Conservation (phyloP, 2,113 vertebrate genomes). For the Neodon shergylaensis region DNA sequence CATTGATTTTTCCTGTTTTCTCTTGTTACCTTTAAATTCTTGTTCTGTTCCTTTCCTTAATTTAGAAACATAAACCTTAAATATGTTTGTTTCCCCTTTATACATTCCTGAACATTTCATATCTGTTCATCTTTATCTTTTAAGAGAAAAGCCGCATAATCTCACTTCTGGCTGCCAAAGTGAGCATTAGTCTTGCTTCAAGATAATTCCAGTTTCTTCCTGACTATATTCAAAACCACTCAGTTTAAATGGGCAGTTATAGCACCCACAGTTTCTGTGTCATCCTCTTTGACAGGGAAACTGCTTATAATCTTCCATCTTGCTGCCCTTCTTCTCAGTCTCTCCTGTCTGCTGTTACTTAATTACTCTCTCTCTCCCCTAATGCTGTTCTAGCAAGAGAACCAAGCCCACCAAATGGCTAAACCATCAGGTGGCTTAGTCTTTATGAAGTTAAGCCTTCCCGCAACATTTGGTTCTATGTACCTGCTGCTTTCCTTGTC, state of each 20-base stretch:
- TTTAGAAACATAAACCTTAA: not conserved
- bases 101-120: not conserved
- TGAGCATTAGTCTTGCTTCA: slow-evolving; percentile 15
- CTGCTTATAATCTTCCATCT: not conserved
- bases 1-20: not conserved
- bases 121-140: not conserved
- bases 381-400: slow-evolving; percentile 5
- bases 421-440: not conserved
- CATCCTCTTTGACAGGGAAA: not conserved
- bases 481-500: not conserved
- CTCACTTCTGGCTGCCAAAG: not conserved
- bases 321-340: not conserved
- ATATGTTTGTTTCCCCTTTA: not conserved
- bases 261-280: not conserved
- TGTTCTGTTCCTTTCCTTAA: not conserved
- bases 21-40: not conserved
- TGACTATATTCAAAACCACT: not conserved
- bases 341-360: not conserved
- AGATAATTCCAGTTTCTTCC: slow-evolving; percentile 1
- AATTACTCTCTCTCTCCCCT: not conserved
- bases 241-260: not conserved
- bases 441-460: slow-evolving; percentile 31
- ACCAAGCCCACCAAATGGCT: not conserved
- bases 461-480: not conserved
- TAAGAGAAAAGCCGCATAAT: not conserved